These are phyloP conservation scores for Drosophila takahashii DNA, from an alignment of 1,140 invertebrate genomes.

Conservation along the genomic window DNA sequence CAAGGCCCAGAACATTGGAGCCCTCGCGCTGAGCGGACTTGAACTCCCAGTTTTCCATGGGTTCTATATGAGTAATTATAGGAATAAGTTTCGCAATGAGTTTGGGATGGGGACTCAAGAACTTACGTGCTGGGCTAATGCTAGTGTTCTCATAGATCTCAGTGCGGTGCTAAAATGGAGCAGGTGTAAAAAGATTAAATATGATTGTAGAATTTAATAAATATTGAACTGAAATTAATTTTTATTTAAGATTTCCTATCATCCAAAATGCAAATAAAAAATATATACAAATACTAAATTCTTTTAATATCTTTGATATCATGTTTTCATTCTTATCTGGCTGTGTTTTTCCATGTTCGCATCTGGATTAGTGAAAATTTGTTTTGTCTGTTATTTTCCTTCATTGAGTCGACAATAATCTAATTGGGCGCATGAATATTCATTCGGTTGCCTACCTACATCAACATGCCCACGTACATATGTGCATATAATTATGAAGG, in stretches of 20 bases:
- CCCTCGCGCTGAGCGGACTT: constrained; percentile 87
- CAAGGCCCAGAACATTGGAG: constrained; percentile 92
- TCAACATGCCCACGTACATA: constrained; percentile 7
- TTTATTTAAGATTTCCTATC: no score
- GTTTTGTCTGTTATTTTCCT: constrained; percentile 24
- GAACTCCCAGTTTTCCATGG: constrained; percentile 88
- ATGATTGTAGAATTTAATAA: neutral
- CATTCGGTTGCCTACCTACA: constrained; percentile 41
- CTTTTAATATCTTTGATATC: no score
- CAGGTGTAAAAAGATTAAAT: neutral
- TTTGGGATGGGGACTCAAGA: fast-evolving
- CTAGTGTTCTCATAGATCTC: constrained; percentile 85
- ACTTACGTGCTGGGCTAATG: constrained; percentile 79
- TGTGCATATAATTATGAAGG: constrained; percentile 36
- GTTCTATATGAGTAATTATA: constrained; percentile 49
- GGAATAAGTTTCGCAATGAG: neutral
- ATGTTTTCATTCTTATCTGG: no score
- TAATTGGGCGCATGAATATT: constrained; percentile 65
- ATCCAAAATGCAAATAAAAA: no score
- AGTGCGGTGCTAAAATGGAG: constrained; percentile 84
- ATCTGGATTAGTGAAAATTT: constrained; percentile 4
- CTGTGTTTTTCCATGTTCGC: constrained; percentile 3
- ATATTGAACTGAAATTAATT: no score
- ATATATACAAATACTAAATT: no score
- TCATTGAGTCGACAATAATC: constrained; percentile 62